Evolutionary conservation across 37 sponge, comb jelly and placozoan species (phyloP).

Genomic region (Ianthella basta): DNA sequence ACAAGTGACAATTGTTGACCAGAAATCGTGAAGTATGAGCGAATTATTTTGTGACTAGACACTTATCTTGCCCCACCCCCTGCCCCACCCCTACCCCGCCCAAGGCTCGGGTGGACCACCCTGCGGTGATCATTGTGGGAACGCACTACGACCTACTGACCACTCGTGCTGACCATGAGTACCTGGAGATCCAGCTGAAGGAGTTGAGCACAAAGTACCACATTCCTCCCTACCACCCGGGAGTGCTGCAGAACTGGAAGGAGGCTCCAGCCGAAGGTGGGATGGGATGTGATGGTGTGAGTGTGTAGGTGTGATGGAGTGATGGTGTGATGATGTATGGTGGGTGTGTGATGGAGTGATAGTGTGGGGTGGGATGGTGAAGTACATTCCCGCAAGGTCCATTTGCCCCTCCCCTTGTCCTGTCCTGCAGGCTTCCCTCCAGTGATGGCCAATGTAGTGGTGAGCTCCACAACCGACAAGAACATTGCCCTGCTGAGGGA

Average conservation of each 20-base stretch:
- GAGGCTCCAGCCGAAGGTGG: not conserved
- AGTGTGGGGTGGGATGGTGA: too few species aligned
- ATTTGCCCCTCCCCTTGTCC: too few species aligned
- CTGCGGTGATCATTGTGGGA: constrained; percentile 82
- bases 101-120: constrained; percentile 75
- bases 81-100: not conserved
- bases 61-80: too few species aligned
- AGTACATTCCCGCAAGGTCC: too few species aligned
- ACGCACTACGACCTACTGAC: constrained; percentile 68
- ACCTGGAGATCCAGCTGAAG: not conserved
- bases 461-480: constrained; percentile 58
- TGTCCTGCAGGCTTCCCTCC: constrained; percentile 17
- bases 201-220: not conserved
- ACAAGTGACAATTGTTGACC: too few species aligned
- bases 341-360: too few species aligned
- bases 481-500: constrained; percentile 66
- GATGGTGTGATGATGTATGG: not conserved
- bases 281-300: not conserved
- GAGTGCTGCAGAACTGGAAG: not conserved
- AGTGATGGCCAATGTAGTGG: constrained; percentile 61
- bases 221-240: constrained; percentile 13
- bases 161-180: not conserved
- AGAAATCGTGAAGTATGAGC: too few species aligned
- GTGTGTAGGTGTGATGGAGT: not conserved
- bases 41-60: too few species aligned